These are phyloP conservation scores for Melipona quadrifasciata DNA, from an alignment of 1,140 invertebrate species.

Conservation along the genomic window DNA sequence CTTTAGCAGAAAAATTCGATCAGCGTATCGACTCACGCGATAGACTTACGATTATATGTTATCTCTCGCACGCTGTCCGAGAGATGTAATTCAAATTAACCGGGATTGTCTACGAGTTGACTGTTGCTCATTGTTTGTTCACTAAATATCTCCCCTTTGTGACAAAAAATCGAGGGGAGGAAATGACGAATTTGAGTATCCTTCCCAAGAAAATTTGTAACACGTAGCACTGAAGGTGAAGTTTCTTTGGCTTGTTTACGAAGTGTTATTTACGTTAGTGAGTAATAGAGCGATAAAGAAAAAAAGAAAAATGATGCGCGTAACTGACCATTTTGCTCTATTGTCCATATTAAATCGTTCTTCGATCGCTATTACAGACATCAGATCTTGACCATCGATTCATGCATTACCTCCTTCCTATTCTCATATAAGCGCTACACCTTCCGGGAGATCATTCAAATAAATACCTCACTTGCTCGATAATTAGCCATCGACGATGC, in stretches of 20 bases:
- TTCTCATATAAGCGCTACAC: not conserved
- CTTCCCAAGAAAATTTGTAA: not conserved
- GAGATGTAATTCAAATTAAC: conserved; percentile 9
- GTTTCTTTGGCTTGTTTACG: not conserved
- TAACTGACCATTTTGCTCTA: not conserved
- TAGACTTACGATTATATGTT: not conserved
- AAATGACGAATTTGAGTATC: not conserved
- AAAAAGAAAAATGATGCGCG: not conserved
- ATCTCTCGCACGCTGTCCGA: not conserved
- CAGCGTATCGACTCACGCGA: not conserved
- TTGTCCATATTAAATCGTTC: conserved; percentile 24
- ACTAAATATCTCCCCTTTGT: not conserved
- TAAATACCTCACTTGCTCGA: not conserved
- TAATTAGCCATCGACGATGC: conserved; percentile 22
- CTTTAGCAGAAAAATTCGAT: not conserved
- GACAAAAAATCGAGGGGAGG: not conserved
- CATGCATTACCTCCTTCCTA: not conserved
- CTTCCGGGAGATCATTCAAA: not conserved
- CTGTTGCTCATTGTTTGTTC: not conserved
- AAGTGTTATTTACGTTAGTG: no score
- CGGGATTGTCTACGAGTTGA: not conserved
- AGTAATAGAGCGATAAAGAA: not conserved
- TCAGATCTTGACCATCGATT: conserved; percentile 12
- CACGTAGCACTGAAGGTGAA: not conserved
- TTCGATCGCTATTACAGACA: conserved; percentile 2